These are phyloP conservation scores for Hirundichthys speculiger DNA, from an alignment of 2,113 vertebrate species.

Conservation along the genomic window DNA sequence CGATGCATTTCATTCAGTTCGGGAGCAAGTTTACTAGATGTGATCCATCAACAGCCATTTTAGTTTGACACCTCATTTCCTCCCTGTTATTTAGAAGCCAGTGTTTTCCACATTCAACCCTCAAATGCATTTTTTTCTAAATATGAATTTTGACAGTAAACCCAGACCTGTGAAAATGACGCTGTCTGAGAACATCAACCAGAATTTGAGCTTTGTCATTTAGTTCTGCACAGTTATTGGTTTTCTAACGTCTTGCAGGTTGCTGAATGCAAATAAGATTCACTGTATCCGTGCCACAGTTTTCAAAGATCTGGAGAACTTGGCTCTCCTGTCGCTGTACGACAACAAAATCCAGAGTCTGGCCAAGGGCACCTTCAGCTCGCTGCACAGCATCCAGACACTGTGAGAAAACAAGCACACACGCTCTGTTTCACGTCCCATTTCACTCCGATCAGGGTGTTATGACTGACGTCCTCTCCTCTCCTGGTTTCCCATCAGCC, in stretches of 20 bases:
- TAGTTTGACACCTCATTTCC: too few relatives aligned
- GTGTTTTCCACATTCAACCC: too few relatives aligned
- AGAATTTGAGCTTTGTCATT: too few relatives aligned
- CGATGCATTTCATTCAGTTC: too few relatives aligned
- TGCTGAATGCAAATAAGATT: slow-evolving; percentile 97
- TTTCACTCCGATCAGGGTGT: slow-evolving; percentile 8
- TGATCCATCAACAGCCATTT: too few relatives aligned
- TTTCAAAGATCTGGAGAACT: slow-evolving; percentile 94
- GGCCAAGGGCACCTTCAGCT: slow-evolving; percentile 92
- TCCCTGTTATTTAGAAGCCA: too few relatives aligned
- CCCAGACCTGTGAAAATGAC: too few relatives aligned
- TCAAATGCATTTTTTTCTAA: too few relatives aligned
- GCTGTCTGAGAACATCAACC: too few relatives aligned
- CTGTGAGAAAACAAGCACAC: slow-evolving; percentile 80
- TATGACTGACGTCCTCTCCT: slow-evolving; percentile 20
- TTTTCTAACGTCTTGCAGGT: slow-evolving; percentile 70
- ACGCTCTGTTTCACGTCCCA: not conserved
- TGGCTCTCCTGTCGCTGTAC: slow-evolving; percentile 92
- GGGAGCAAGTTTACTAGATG: too few relatives aligned
- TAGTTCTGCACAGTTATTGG: too few relatives aligned
- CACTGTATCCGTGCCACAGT: slow-evolving; percentile 88
- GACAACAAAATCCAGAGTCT: slow-evolving; percentile 98
- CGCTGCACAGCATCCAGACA: slow-evolving; percentile 91
- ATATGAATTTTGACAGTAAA: too few relatives aligned
- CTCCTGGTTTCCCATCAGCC: slow-evolving; percentile 77